Conservation (phyloP, 1,140 invertebrate genomes). For the Asbolus verrucosus region DNA sequence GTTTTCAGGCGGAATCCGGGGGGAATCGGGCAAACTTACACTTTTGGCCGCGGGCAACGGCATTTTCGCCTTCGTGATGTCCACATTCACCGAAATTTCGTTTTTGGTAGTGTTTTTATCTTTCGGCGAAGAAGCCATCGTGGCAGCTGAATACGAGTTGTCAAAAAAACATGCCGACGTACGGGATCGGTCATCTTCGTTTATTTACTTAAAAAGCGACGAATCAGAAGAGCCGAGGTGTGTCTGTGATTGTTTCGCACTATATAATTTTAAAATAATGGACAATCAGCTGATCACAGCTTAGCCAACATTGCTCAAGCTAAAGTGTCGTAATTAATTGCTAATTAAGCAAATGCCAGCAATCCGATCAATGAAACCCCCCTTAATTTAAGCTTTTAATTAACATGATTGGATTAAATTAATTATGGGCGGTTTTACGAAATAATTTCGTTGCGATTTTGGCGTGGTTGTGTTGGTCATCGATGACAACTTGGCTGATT, state of each 20-base stretch:
- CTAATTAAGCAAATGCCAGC: too few species aligned
- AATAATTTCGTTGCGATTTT: background rate
- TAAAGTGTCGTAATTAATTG: too few species aligned
- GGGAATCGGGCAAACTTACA: conserved; percentile 25
- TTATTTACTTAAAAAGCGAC: background rate
- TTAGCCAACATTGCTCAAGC: too few species aligned
- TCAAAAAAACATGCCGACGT: conserved; percentile 5
- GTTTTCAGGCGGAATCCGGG: background rate
- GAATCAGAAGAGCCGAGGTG: background rate
- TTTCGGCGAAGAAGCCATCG: conserved; percentile 53
- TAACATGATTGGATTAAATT: too few species aligned
- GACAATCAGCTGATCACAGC: background rate
- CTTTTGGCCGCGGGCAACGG: conserved; percentile 39
- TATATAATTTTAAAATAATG: conserved; percentile 7
- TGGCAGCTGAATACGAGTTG: conserved; percentile 47
- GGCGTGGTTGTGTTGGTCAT: background rate
- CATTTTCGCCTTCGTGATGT: conserved; percentile 48
- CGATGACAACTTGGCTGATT: background rate
- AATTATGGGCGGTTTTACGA: too few species aligned
- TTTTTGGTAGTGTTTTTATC: conserved; percentile 50
- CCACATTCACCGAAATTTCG: conserved; percentile 50
- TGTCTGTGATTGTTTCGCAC: background rate
- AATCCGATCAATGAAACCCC: too few species aligned
- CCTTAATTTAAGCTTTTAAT: too few species aligned
- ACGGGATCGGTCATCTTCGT: background rate